Evolutionary conservation across 2,797 vertebrate genomes (phyloP).

Genomic region (Miichthys miiuy): DNA sequence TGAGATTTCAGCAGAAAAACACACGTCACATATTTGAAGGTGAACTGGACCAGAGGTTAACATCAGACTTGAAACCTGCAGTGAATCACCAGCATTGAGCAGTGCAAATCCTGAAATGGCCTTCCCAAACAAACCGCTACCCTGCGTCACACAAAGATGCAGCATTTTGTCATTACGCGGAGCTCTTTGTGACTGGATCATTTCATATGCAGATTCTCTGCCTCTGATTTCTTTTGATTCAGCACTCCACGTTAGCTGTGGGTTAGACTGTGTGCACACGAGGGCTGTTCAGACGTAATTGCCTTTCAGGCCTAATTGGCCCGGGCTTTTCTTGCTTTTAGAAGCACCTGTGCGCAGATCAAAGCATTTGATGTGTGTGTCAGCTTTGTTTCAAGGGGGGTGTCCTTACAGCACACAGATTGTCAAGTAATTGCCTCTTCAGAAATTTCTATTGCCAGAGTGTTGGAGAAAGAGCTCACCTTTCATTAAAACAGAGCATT

Average conservation of each 20-base stretch:
- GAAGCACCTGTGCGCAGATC: slow-evolving; percentile 86
- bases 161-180: slow-evolving; percentile 55
- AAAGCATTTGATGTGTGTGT: slow-evolving; percentile 82
- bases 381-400: slow-evolving; percentile 79
- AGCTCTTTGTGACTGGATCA: slow-evolving; percentile 80
- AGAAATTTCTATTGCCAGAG: slow-evolving; percentile 68
- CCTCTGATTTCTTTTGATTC: slow-evolving; percentile 84
- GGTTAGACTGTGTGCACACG: slow-evolving; percentile 58
- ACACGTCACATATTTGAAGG: slow-evolving; percentile 14
- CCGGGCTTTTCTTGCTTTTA: slow-evolving; percentile 76
- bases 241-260: slow-evolving; percentile 74
- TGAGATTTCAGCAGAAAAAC: background rate
- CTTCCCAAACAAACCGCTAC: background rate
- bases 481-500: slow-evolving; percentile 56
- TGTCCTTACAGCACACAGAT: slow-evolving; percentile 64
- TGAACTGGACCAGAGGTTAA: slow-evolving; percentile 22
- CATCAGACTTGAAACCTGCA: slow-evolving; percentile 20
- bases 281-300: slow-evolving; percentile 85
- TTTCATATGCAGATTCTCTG: slow-evolving; percentile 84
- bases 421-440: slow-evolving; percentile 79
- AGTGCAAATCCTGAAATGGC: slow-evolving; percentile 28
- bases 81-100: slow-evolving; percentile 35
- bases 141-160: slow-evolving; percentile 72
- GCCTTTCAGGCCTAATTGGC: slow-evolving; percentile 84
- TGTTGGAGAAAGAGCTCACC: slow-evolving; percentile 38